Evolutionary conservation across 2,888 invertebrate species (phyloP), one percentile per base, ranked within the genome.

Genomic region (Agrotis segetum): DNA sequence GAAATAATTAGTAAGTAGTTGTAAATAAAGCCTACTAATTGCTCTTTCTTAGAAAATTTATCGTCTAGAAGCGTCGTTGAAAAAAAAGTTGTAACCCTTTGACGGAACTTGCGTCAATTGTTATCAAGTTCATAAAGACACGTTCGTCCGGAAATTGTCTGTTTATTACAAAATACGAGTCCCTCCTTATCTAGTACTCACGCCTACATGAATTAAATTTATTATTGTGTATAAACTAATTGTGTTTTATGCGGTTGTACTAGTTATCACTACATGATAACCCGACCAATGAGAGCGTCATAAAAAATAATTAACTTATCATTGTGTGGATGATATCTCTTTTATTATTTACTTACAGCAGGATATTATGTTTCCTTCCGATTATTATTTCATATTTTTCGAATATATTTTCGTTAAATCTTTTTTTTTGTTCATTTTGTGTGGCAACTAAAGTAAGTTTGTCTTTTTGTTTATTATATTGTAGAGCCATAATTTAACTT

Each of bases 111-210:
- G 49, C 70, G 77, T 67, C 66, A 82, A 46, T 59, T 71, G 65
- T 84, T 83, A 82, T 82, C 83, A 71, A 61, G 17, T 62, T 64
- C 74, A 40, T 77, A 80, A 69, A 66, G 71, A 75, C 74, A 74
- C 44, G 58, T 61, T 67, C 67, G 56, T 66, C 70, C 76, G 70
- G 74, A 77, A 71, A 75, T 62, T 52, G 71, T 81, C 74, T 67
- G 59, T 80, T 65, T 67, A 59, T 72, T 77, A 75, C 73, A 67
- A 77, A 82, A 70, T 62, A 75, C 49, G 56, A 69, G 66, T 55
- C 34, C 47, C 44, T 29, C 59, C 19, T 84, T 80, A 76, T 84
- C 83, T 73, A 66, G 29, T 55, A 52, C 60, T 49, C 52, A 65
- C 71, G 73, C 75, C 73, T 71, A 71, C 74, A 71, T 47, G 56